These are phyloP conservation scores for Phthorimaea operculella DNA, from an alignment of 1,140 invertebrate species.

Conservation along the genomic window DNA sequence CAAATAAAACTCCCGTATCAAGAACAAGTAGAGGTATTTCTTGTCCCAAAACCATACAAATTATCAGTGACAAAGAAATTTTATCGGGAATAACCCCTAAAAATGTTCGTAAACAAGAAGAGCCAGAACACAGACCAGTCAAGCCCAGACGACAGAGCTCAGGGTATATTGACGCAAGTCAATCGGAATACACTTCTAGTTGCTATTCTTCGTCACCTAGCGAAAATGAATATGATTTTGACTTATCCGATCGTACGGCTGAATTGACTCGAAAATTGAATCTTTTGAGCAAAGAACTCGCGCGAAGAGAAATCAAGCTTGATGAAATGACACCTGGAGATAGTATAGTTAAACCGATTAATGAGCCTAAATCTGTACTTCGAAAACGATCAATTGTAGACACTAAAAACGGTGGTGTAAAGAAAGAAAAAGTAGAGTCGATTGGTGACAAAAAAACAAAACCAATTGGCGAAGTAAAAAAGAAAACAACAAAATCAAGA, in stretches of 20 bases:
- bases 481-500: slow-evolving; percentile 26
- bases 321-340: background rate
- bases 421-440: slow-evolving; percentile 20
- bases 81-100: slow-evolving; percentile 61
- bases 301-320: slow-evolving; percentile 16
- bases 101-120: slow-evolving; percentile 11
- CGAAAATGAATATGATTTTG: slow-evolving; percentile 65
- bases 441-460: slow-evolving; percentile 19
- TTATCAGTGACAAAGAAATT: slow-evolving; percentile 66
- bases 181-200: slow-evolving; percentile 64
- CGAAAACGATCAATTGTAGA: slow-evolving; percentile 40
- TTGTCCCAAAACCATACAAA: slow-evolving; percentile 66
- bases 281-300: slow-evolving; percentile 46
- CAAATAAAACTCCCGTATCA: slow-evolving; percentile 51
- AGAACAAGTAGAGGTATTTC: slow-evolving; percentile 56
- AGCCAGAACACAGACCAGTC: slow-evolving; percentile 22
- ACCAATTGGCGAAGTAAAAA: slow-evolving; percentile 30
- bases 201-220: slow-evolving; percentile 64
- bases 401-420: slow-evolving; percentile 20
- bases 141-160: slow-evolving; percentile 53
- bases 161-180: slow-evolving; percentile 63
- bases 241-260: slow-evolving; percentile 57
- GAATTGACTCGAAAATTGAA: slow-evolving; percentile 60
- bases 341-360: slow-evolving; percentile 1
- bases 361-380: slow-evolving; percentile 34